phyloP scores from a whole-genome alignment of 2,113 vertebrate species.

The Silurus meridionalis region DNA sequence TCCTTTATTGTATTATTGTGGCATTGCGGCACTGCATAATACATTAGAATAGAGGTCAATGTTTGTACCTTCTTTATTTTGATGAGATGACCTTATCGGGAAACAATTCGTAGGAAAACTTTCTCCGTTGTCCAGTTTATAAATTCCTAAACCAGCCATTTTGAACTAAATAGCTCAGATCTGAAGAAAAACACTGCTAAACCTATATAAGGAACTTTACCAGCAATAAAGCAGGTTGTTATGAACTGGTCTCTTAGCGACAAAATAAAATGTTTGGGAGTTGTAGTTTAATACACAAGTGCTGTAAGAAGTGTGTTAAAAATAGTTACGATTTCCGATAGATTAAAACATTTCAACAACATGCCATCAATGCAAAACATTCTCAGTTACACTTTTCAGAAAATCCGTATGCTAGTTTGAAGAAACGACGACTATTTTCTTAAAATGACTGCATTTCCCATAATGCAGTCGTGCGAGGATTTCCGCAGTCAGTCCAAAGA shows the following conservation, averaged over 20 bases:
- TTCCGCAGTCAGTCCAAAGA: background rate
- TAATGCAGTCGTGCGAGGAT: background rate
- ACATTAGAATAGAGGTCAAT: background rate
- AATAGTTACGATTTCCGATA: background rate
- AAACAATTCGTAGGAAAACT: slow-evolving; percentile 66
- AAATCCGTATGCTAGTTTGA: background rate
- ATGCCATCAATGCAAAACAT: background rate
- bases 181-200: background rate
- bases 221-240: background rate
- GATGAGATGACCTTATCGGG: slow-evolving; percentile 66
- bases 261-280: slow-evolving; percentile 15
- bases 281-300: slow-evolving; percentile 4
- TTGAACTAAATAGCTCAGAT: background rate
- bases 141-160: slow-evolving; percentile 60
- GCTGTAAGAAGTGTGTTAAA: background rate
- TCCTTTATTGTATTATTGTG: no score
- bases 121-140: slow-evolving; percentile 65
- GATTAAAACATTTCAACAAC: background rate
- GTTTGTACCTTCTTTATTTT: slow-evolving; percentile 66
- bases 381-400: background rate
- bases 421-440: background rate
- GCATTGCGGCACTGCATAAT: background rate
- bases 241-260: slow-evolving; percentile 40
- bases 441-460: slow-evolving; percentile 29
- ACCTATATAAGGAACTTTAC: no score